Evolutionary conservation across 53 echinoderm and acorn worm genomes (phyloP).

Genomic region (Astropecten irregularis): DNA sequence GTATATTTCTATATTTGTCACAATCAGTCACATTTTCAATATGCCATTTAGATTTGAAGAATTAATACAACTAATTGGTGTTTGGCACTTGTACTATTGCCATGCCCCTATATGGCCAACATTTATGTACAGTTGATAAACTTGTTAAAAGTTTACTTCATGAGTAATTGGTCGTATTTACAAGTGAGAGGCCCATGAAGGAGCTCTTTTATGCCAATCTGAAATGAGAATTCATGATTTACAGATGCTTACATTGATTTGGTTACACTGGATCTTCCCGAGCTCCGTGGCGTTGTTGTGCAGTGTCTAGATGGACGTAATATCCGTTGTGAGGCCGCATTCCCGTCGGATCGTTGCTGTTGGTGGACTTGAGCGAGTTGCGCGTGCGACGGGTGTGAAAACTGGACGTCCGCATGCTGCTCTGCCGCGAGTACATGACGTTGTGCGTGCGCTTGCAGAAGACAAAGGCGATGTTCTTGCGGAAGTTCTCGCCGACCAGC

Average conservation of each 20-base stretch:
- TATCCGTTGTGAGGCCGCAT: slow-evolving; percentile 57
- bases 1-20: too few relatives aligned
- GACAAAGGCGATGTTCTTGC: slow-evolving; percentile 78
- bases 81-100: not conserved
- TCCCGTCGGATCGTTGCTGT: slow-evolving; percentile 61
- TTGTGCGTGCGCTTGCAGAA: slow-evolving; percentile 74
- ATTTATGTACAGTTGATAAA: not conserved
- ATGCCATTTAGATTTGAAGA: too few relatives aligned
- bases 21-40: too few relatives aligned
- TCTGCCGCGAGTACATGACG: slow-evolving; percentile 64
- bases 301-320: slow-evolving; percentile 50
- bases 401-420: slow-evolving; percentile 86
- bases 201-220: too few relatives aligned
- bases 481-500: slow-evolving; percentile 91
- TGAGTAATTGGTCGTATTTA: not conserved
- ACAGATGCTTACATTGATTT: too few relatives aligned
- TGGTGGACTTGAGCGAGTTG: slow-evolving; percentile 72
- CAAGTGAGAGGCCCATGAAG: not conserved
- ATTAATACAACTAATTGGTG: too few relatives aligned
- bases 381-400: slow-evolving; percentile 72
- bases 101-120: not conserved
- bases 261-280: slow-evolving; percentile 68
- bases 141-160: not conserved
- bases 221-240: too few relatives aligned
- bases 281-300: slow-evolving; percentile 42